Evolutionary conservation across 2,113 vertebrate species (phyloP).

Genomic region (Rhizomys pruinosus): DNA sequence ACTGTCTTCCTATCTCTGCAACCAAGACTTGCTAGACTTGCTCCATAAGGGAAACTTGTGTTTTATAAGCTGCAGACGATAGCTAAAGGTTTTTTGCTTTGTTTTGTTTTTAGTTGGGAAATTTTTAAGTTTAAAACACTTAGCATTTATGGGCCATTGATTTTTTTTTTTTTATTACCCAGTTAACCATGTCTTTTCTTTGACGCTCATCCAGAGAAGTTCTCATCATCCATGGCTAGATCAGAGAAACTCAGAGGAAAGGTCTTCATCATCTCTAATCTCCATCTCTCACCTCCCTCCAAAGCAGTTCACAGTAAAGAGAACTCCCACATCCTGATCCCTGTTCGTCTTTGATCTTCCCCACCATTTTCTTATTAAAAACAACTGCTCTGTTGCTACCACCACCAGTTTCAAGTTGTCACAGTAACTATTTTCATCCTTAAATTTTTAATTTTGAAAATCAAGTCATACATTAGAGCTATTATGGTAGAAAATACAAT

Average conservation of each 20-base stretch:
- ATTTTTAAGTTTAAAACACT: conserved; percentile 86
- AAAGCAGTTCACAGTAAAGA: conserved; percentile 73
- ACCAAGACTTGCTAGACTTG: conserved; percentile 71
- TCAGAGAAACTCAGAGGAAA: conserved; percentile 73
- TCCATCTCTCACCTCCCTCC: conserved; percentile 77
- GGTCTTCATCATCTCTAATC: conserved; percentile 65
- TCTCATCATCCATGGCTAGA: conserved; percentile 74
- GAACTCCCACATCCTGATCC: conserved; percentile 80
- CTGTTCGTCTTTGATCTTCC: conserved; percentile 81
- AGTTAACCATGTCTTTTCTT: conserved; percentile 85
- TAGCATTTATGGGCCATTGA: conserved; percentile 84
- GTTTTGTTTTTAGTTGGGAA: conserved; percentile 6
- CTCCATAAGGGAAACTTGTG: conserved; percentile 77
- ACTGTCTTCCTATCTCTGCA: conserved; percentile 72
- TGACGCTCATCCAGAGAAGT: conserved; percentile 81
- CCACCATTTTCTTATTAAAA: conserved; percentile 82
- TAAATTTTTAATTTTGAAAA: conserved; percentile 80
- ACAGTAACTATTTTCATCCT: conserved; percentile 74
- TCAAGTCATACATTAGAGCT: conserved; percentile 73
- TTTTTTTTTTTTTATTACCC: conserved; percentile 83
- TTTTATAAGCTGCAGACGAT: conserved; percentile 86
- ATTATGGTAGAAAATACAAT: conserved; percentile 71
- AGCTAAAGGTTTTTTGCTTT: conserved; percentile 53
- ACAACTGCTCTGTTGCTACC: conserved; percentile 75
- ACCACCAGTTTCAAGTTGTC: conserved; percentile 66